phyloP scores from a whole-genome alignment of 2,888 invertebrate genomes.

The Rotaria sp. region DNA sequence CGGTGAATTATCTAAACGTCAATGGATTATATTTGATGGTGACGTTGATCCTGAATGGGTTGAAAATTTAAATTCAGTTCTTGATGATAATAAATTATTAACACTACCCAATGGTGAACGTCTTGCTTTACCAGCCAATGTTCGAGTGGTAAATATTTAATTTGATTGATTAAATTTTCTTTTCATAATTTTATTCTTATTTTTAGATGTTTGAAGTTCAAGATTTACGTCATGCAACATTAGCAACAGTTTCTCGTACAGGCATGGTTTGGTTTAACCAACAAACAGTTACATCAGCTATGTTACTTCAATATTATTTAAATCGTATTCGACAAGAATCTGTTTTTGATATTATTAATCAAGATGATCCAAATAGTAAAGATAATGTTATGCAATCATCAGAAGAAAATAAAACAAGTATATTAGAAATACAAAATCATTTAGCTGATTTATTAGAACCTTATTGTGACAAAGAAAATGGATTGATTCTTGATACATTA shows the following conservation, averaged over 20 bases:
- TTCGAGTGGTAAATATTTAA: constrained; percentile 51
- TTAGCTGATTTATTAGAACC: constrained; percentile 70
- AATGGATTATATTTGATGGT: constrained; percentile 99
- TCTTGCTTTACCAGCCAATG: constrained; percentile 90
- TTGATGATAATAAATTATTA: constrained; percentile 94
- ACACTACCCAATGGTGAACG: constrained; percentile 97
- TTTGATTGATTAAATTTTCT: neutral
- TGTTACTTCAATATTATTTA: constrained; percentile 95
- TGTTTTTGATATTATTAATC: neutral
- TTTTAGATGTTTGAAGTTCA: constrained; percentile 67
- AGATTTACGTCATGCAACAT: constrained; percentile 91
- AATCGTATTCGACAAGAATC: constrained; percentile 66
- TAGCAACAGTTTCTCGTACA: constrained; percentile 97
- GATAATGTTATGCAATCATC: neutral
- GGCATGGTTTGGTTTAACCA: constrained; percentile 99
- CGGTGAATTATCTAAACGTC: constrained; percentile 93
- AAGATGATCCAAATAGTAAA: constrained; percentile 28
- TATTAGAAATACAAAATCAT: constrained; percentile 20
- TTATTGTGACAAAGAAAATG: constrained; percentile 76
- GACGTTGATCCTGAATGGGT: constrained; percentile 99
- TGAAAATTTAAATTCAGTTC: constrained; percentile 94
- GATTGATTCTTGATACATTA: constrained; percentile 80
- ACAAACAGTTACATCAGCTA: constrained; percentile 64
- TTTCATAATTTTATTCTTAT: constrained; percentile 37
- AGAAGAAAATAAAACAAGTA: neutral